These are phyloP conservation scores for Rhinichthys klamathensis DNA, from an alignment of 2,113 vertebrate species.

Conservation along the genomic window DNA sequence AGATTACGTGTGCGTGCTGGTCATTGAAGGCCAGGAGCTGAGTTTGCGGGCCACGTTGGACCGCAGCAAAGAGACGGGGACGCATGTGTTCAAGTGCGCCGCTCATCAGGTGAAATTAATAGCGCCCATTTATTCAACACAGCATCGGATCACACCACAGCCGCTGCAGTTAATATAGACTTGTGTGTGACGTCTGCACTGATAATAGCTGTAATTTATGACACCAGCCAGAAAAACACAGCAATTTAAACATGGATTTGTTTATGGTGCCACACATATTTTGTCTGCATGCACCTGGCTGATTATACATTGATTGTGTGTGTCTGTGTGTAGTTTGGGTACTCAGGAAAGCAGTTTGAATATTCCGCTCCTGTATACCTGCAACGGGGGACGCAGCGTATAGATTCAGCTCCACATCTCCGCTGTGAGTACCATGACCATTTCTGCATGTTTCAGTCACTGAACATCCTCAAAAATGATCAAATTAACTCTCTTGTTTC, in stretches of 20 bases:
- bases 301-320: conserved; percentile 29
- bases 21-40: conserved; percentile 65
- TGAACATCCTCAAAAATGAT: background rate
- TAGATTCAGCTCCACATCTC: conserved; percentile 74
- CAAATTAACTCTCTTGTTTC: background rate
- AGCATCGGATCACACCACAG: conserved; percentile 16
- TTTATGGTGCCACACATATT: conserved; percentile 12
- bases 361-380: conserved; percentile 72
- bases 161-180: conserved; percentile 31
- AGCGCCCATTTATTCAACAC: background rate
- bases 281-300: conserved; percentile 8
- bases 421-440: conserved; percentile 65
- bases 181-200: background rate
- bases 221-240: conserved; percentile 11
- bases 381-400: conserved; percentile 68
- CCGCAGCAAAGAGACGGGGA: conserved; percentile 51
- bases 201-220: conserved; percentile 41
- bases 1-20: conserved; percentile 74
- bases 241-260: conserved; percentile 16
- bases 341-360: conserved; percentile 67
- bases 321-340: conserved; percentile 71
- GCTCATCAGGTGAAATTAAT: conserved; percentile 63
- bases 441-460: background rate
- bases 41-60: conserved; percentile 69
- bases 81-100: conserved; percentile 74